These are phyloP conservation scores for Rotaria macrura DNA, from an alignment of 2,888 invertebrate species.

Conservation along the genomic window DNA sequence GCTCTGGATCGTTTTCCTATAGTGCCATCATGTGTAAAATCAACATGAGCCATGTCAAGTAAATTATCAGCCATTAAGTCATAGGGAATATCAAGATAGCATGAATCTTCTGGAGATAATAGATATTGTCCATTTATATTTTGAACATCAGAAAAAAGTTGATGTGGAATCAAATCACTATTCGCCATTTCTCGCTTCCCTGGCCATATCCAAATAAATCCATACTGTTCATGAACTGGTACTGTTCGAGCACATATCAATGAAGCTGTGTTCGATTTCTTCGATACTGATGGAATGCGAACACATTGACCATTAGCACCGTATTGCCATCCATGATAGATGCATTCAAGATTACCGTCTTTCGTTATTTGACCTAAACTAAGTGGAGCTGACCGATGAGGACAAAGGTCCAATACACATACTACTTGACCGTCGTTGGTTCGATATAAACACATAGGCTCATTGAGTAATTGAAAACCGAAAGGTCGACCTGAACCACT, in stretches of 20 bases:
- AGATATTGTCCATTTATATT: background rate
- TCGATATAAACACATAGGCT: background rate
- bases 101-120: background rate
- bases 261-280: background rate
- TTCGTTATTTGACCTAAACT: constrained; percentile 15
- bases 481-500: background rate
- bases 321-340: constrained; percentile 1
- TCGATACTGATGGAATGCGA: background rate
- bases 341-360: background rate
- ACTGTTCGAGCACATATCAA: background rate
- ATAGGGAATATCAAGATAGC: background rate
- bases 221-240: constrained; percentile 11
- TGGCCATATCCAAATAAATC: background rate
- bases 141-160: background rate
- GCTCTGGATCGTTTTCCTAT: background rate
- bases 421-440: background rate
- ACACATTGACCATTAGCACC: background rate
- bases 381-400: background rate
- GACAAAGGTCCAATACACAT: background rate
- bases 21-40: constrained; percentile 4
- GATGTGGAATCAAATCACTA: background rate
- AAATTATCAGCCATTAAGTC: constrained; percentile 4
- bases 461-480: background rate
- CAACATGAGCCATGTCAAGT: background rate
- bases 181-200: background rate